Conservation (phyloP, 2,797 vertebrate species). For the Diceros bicornis region DNA sequence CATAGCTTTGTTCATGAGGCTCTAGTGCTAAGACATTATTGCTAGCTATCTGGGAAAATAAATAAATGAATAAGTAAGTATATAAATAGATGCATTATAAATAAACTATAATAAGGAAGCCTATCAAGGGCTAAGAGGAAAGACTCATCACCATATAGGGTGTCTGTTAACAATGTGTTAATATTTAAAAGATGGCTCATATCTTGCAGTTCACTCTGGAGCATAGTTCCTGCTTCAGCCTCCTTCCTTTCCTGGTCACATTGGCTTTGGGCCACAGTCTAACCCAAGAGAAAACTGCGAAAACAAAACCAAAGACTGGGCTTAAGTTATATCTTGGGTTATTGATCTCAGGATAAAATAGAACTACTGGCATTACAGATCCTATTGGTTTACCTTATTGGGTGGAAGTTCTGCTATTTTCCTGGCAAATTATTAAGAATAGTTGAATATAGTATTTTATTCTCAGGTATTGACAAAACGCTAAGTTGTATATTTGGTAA, state of each 20-base stretch:
- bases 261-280: neutral
- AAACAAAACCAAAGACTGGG: constrained; percentile 12
- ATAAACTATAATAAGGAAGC: neutral
- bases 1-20: neutral
- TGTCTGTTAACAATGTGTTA: neutral
- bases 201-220: neutral
- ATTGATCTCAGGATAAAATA: constrained; percentile 56
- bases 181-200: neutral
- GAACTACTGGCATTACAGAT: constrained; percentile 40
- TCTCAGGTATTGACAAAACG: constrained; percentile 8
- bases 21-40: neutral
- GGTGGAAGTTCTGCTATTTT: constrained; percentile 44
- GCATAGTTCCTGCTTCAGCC: neutral
- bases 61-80: neutral
- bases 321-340: neutral
- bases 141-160: neutral
- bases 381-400: constrained; percentile 47
- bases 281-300: neutral
- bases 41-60: neutral
- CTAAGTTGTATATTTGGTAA: constrained; percentile 10
- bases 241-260: neutral
- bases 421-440: constrained; percentile 33
- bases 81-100: neutral
- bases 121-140: neutral
- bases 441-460: constrained; percentile 36